Evolutionary conservation across 2,888 invertebrate species (phyloP), one percentile per base, ranked within the genome.

Genomic region (Gerris lacustris): DNA sequence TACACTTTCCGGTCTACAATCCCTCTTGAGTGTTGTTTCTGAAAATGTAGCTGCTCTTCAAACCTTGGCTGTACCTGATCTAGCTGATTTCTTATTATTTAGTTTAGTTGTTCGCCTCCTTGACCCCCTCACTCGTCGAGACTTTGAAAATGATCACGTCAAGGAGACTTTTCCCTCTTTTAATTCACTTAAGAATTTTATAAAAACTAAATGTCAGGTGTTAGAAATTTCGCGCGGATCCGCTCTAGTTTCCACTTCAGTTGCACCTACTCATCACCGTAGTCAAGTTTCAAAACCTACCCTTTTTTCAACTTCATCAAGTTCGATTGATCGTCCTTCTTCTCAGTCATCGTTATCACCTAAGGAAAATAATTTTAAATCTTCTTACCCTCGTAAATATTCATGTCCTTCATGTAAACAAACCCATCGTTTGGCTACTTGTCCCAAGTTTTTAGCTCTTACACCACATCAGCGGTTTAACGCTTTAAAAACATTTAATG

Each of bases 51-150:
- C 70, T 31, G 70, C 72, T 15, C 68, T 72, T 31, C 63, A 71
- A 17, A 43, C 44, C 7, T 18, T 72, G 43, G 45, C 63, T 11
- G 67, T 72, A n/a, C n/a, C 55, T 45, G 47, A 71, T 55, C 66
- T 67, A 67, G 67, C 68, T 2, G 70, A 72, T 15, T 72, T 72
- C 31, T 67, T 72, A 15, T 44, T 72, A 62, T 72, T 72, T 67
- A 43, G 66, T 63, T 15, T 72, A 6, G 70, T 70, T 5, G 64
- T 71, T 44, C 45, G 72, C 9, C 18, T 45, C n/a, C 67, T 72
- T 31, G 72, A 70, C 55, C 31, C 62, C 15, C 11, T 7, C 2
- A 70, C 69, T 15, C 44, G 72, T 43, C 63, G 66, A 63, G 69
- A 72, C 45, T 72, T 70, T 67, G 72, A 72, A 44, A 69, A 62